Evolutionary conservation across 1,140 invertebrate genomes (phyloP), one percentile per base, ranked within the genome.

Genomic region (Brachionus sp.): DNA sequence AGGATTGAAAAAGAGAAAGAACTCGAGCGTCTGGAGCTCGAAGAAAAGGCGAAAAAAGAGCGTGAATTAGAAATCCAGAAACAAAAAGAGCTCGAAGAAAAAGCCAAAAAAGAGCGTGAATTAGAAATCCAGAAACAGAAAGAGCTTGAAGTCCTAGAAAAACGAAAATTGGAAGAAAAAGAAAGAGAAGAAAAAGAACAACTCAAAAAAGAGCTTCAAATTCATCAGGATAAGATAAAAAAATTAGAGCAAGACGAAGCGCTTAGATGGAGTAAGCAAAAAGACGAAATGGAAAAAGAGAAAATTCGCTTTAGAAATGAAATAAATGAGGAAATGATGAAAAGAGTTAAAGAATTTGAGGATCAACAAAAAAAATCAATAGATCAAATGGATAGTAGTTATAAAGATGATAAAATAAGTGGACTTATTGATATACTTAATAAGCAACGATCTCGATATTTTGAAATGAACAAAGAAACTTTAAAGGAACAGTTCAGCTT

Each of bases 381-480:
- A 50, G 42, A 75, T 10, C 39, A 75, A 75, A 39, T 70, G 13
- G 66, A 70, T 39, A 37, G 33, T 12, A 39, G 33, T 16, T n/a
- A 39, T 9, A 70, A 70, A 39, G 33, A 33, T 39, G 33, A 39
- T 39, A 75, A 75, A 75, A 75, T 75, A 50, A 46, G 19, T 19
- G 42, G 44, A 25, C 7, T 75, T 46, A 75, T 75, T 25, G 19
- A 75, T 1, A 46, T 19, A 13, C 44, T 75, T 5, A 75, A 44
- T 46, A 44, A n/a, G 42, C 70, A 75, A 46, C n/a, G 39, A 13
- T 23, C 42, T 23, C 39, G 46, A 13, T 23, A 46, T 75, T 75
- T 75, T 75, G 42, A 75, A 75, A 44, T 75, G 37, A 75, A 75
- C 44, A 46, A 44, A 75, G 70, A 75, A 75, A 75, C 42, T 25